Evolutionary conservation across 2,113 vertebrate genomes (phyloP), one percentile per base, ranked within the genome.

Genomic region (Eonycteris spelaea): DNA sequence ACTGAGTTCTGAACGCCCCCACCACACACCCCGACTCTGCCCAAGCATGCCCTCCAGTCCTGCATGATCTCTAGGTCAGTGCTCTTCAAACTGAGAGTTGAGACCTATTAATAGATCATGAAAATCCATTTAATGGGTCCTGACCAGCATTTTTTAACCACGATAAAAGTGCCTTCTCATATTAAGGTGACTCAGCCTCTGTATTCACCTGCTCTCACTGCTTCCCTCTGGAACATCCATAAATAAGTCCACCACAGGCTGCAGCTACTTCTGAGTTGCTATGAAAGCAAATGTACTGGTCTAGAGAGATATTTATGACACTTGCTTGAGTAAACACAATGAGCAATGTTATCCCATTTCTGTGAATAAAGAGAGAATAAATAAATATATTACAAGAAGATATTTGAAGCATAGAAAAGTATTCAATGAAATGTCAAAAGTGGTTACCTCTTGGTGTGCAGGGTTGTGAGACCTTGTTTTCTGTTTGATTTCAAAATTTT

Each of bases 21-120:
- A 21, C 26, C 26, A 53, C 7, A 1, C 16, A 1, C 53, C 38
- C 45, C 0, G 4, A 35, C 1, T 75, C 40, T 48, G 18, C 30
- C 71, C 57, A 85, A 68, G 83, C 10, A 33, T 0, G 3, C n/a
- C 15, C 59, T 35, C 33, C 10, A 35, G 6, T 5, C 65, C 13
- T 8, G 6, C 9, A 7, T 3, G 53, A 40, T 28, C 33, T 75
- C 88, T 18, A 70, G 30, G 18, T 6, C 68, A 28, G 7, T 21
- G 61, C 33, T 77, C 70, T 75, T 38, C 59, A 80, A 18, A 77
- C 67, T 19, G 19, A 38, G 24, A 61, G 11, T 12, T 55, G 43
- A 61, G 61, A 57, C 2, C 22, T 28, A 55, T 24, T 40, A 28
- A 6, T 53, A 18, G 57, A 21, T 1, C 6, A 12, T 11, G 15